Percentiles rank a stretch among this genome's conserved stretches.
phyloP scores from a whole-genome alignment of 2,797 vertebrate genomes.

The Acipenser transmontanus region DNA sequence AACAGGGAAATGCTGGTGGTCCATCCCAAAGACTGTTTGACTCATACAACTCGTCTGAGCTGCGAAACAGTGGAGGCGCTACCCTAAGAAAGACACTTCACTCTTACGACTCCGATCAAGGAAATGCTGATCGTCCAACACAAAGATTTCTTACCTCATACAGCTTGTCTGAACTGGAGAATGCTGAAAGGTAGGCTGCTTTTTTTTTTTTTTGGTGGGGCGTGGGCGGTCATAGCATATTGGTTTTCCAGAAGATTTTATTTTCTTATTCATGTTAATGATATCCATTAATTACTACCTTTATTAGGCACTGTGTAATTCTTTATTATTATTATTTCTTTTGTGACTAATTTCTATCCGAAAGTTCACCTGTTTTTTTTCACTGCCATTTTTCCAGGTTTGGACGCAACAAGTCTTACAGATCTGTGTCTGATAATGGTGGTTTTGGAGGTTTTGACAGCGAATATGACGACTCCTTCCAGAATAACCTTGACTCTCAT shows the following conservation, averaged over 20 bases:
- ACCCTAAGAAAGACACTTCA: no score
- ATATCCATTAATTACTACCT: not conserved
- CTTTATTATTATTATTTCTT: slow-evolving; percentile 3
- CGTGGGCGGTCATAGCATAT: not conserved
- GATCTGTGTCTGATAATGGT: slow-evolving; percentile 72
- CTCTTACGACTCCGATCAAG: no score
- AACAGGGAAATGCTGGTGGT: no score
- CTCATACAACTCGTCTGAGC: no score
- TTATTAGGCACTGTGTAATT: not conserved
- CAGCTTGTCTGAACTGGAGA: no score
- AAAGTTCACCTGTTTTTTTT: slow-evolving; percentile 47
- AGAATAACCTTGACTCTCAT: slow-evolving; percentile 49
- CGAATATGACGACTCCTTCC: slow-evolving; percentile 20
- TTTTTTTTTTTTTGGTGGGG: slow-evolving; percentile 36
- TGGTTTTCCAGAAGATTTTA: slow-evolving; percentile 4
- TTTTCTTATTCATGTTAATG: not conserved
- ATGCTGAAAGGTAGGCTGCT: no score
- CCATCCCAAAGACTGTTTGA: no score
- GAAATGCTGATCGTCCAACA: no score
- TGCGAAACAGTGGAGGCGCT: no score
- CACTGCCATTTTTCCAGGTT: slow-evolving; percentile 73
- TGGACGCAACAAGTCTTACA: slow-evolving; percentile 83
- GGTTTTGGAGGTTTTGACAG: slow-evolving; percentile 22
- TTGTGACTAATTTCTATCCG: slow-evolving; percentile 1
- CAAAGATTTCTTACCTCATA: no score